phyloP scores from a whole-genome alignment of 2,888 invertebrate genomes.

The Lasioglossum pauxillum region DNA sequence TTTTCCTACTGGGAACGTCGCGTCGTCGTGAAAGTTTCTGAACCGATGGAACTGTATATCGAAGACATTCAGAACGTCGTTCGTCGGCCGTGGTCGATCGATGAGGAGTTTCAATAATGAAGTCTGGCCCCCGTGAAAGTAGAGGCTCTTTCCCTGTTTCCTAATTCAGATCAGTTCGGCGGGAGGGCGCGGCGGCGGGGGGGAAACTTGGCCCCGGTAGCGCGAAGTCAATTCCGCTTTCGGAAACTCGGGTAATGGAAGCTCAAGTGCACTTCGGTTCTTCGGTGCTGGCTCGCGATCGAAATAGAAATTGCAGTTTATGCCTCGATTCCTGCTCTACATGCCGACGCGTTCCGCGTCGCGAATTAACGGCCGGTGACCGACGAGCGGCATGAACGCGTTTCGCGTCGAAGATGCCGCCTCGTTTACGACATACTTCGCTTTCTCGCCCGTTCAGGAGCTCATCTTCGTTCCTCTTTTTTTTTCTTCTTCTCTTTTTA shows the following conservation, averaged over 20 bases:
- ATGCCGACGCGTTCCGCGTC: not conserved
- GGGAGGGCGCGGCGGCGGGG: not conserved
- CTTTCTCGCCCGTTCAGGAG: not conserved
- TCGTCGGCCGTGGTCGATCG: not conserved
- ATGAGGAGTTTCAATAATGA: slow-evolving; percentile 26
- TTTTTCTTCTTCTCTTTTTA: not conserved
- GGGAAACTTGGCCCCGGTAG: slow-evolving; percentile 27
- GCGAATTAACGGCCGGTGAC: not conserved
- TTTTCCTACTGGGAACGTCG: not conserved
- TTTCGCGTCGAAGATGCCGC: not conserved
- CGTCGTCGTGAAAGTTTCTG: not conserved
- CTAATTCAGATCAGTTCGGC: slow-evolving; percentile 50
- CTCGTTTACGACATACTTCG: not conserved
- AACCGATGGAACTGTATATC: not conserved
- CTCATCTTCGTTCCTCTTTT: not conserved
- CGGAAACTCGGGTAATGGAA: slow-evolving; percentile 52
- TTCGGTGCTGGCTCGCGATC: slow-evolving; percentile 31
- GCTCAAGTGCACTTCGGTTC: slow-evolving; percentile 46
- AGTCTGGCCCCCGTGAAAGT: slow-evolving; percentile 27
- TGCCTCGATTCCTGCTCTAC: slow-evolving; percentile 15
- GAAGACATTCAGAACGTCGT: not conserved
- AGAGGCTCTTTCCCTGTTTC: slow-evolving; percentile 44
- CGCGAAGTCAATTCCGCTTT: slow-evolving; percentile 55
- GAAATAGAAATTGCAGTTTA: slow-evolving; percentile 50
- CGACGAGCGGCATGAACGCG: not conserved